Percentiles rank a stretch among this genome's conserved stretches.
These are phyloP conservation scores for Andricus grossulariae DNA, from an alignment of 1,140 invertebrate species.

Conservation along the genomic window DNA sequence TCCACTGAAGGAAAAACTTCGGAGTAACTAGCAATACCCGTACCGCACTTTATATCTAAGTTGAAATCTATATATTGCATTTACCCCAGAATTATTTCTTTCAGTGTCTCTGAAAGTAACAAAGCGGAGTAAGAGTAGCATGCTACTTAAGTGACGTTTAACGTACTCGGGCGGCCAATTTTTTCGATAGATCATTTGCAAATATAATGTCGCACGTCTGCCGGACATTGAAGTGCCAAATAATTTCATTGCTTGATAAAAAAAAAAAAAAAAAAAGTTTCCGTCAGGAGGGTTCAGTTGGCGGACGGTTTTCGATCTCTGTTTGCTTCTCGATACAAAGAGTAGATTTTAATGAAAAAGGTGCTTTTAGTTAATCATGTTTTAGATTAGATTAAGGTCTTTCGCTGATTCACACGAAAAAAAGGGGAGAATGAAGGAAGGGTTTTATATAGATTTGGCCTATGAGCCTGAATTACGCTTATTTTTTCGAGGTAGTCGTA, in stretches of 20 bases:
- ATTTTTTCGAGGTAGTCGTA: slow-evolving; percentile 45
- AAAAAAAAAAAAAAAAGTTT: not conserved
- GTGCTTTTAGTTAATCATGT: slow-evolving; percentile 68
- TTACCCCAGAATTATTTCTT: slow-evolving; percentile 22
- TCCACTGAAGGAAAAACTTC: slow-evolving; percentile 17
- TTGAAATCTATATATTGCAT: not conserved
- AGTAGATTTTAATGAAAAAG: slow-evolving; percentile 54
- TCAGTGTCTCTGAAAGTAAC: slow-evolving; percentile 32
- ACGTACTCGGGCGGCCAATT: slow-evolving; percentile 58
- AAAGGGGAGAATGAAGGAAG: not conserved
- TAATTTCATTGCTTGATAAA: not conserved
- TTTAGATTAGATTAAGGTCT: slow-evolving; percentile 56
- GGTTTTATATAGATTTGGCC: slow-evolving; percentile 42
- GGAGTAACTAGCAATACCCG: not conserved
- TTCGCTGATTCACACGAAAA: slow-evolving; percentile 39
- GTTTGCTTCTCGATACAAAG: slow-evolving; percentile 35
- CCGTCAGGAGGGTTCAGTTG: not conserved
- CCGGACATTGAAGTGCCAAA: slow-evolving; percentile 30
- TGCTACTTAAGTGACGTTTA: slow-evolving; percentile 48
- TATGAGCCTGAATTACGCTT: slow-evolving; percentile 59
- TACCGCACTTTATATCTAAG: not conserved
- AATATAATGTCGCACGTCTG: slow-evolving; percentile 41
- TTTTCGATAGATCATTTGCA: slow-evolving; percentile 43
- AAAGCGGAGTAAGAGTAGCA: slow-evolving; percentile 39
- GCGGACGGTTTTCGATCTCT: slow-evolving; percentile 41